Conservation (phyloP, 2,888 invertebrate species). For the Drosophila falleni region DNA sequence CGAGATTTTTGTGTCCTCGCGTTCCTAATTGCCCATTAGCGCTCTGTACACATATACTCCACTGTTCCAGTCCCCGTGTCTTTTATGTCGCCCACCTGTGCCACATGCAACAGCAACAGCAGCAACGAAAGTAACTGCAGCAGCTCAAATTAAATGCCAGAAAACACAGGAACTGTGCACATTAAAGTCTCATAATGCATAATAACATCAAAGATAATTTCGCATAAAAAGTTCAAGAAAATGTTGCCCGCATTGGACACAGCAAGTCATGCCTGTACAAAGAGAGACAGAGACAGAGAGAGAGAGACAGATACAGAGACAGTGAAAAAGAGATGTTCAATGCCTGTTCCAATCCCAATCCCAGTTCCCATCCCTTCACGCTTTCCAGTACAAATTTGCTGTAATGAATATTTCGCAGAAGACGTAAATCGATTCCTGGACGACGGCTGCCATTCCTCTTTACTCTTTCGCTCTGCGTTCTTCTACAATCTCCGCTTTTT, state of each 20-base stretch:
- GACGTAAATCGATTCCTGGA: slow-evolving; percentile 71
- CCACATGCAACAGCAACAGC: slow-evolving; percentile 7
- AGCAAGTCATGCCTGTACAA: slow-evolving; percentile 46
- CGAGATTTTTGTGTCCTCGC: slow-evolving; percentile 35
- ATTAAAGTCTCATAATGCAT: slow-evolving; percentile 75
- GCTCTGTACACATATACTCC: slow-evolving; percentile 35
- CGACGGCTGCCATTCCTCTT: slow-evolving; percentile 35
- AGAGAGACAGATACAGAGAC: background rate
- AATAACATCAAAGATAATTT: slow-evolving; percentile 74
- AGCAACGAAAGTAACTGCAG: slow-evolving; percentile 3
- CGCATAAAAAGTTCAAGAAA: slow-evolving; percentile 54
- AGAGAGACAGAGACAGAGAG: background rate
- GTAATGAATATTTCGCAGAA: slow-evolving; percentile 78
- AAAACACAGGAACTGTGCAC: slow-evolving; percentile 70
- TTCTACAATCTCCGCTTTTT: background rate
- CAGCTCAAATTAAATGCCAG: slow-evolving; percentile 53
- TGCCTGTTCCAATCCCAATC: slow-evolving; percentile 21
- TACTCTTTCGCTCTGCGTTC: background rate
- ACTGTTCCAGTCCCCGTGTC: no score
- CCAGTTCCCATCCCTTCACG: slow-evolving; percentile 34
- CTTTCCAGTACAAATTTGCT: slow-evolving; percentile 63
- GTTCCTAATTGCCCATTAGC: slow-evolving; percentile 34
- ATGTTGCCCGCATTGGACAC: slow-evolving; percentile 61
- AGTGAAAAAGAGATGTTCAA: slow-evolving; percentile 11
- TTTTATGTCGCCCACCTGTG: slow-evolving; percentile 1